A percentile compares a stretch with the other conserved stretches of the same genome.
phyloP scores from a whole-genome alignment of 2,797 vertebrate species.

The Perdix hodgsoniae region DNA sequence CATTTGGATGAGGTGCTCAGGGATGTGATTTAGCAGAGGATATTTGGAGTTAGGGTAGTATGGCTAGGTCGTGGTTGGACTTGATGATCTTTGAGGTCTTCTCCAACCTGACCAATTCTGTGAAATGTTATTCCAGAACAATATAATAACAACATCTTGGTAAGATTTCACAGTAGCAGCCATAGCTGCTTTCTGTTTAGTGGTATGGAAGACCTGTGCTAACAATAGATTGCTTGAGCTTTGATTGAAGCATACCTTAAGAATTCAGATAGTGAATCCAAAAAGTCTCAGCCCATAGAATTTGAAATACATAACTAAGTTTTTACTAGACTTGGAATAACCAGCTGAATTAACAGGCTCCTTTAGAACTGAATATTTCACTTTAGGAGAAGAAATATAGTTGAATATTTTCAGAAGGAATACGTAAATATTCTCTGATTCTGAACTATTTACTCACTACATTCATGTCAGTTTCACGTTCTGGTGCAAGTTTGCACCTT shows the following conservation, averaged over 20 bases:
- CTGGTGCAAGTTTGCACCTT: neutral
- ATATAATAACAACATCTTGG: accelerated
- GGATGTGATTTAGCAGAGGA: no score
- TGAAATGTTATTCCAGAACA: neutral
- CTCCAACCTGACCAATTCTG: no score
- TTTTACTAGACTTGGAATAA: neutral
- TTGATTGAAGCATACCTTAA: neutral
- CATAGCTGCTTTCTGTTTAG: neutral
- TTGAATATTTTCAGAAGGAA: no score
- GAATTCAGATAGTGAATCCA: neutral
- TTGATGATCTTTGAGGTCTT: no score
- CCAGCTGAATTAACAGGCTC: neutral
- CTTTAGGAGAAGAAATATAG: neutral
- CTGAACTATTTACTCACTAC: neutral
- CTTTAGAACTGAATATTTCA: neutral
- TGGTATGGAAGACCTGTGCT: neutral
- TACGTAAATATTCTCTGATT: no score
- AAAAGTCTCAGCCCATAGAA: neutral
- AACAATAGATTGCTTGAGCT: neutral
- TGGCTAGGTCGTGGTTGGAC: no score
- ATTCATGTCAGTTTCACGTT: neutral
- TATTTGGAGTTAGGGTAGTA: no score
- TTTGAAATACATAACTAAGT: neutral
- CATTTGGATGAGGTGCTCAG: no score
- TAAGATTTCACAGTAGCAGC: neutral